Percentiles rank a stretch among this genome's conserved stretches.
Conservation (phyloP, 2,888 invertebrate genomes). For the Spodoptera littoralis region DNA sequence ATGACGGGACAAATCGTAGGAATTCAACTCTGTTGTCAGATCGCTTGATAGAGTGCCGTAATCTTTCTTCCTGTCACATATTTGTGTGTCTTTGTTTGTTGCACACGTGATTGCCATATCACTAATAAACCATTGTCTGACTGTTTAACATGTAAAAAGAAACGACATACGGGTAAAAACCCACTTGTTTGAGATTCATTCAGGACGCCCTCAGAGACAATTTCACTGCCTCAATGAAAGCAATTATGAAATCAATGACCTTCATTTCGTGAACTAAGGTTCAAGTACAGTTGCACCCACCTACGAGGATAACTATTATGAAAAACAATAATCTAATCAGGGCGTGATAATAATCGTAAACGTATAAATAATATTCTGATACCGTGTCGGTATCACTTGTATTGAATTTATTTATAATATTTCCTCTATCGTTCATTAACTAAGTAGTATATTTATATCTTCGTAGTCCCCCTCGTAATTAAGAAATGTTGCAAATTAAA, state of each 20-base stretch:
- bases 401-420: conserved; percentile 38
- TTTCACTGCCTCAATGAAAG: too few relatives aligned
- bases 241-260: too few relatives aligned
- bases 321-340: too few relatives aligned
- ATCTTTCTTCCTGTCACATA: conserved; percentile 82
- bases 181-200: too few relatives aligned
- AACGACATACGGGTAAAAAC: conserved; percentile 1
- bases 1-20: conserved; percentile 77
- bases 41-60: conserved; percentile 75
- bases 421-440: conserved; percentile 50
- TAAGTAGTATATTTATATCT: conserved; percentile 25
- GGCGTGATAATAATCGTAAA: too few relatives aligned
- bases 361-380: too few relatives aligned
- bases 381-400: conserved; percentile 37
- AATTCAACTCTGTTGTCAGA: conserved; percentile 77
- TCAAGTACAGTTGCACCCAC: too few relatives aligned
- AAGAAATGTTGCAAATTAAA: conserved; percentile 57
- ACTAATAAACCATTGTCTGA: conserved; percentile 57
- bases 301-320: too few relatives aligned
- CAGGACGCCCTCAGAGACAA: too few relatives aligned
- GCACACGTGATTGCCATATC: conserved; percentile 59
- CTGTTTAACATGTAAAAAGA: conserved; percentile 35
- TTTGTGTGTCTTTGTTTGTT: conserved; percentile 62
- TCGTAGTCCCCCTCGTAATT: conserved; percentile 29
- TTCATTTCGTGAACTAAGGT: too few relatives aligned